Evolutionary conservation across 2,888 invertebrate species (phyloP).

Genomic region (Microplitis manilae): DNA sequence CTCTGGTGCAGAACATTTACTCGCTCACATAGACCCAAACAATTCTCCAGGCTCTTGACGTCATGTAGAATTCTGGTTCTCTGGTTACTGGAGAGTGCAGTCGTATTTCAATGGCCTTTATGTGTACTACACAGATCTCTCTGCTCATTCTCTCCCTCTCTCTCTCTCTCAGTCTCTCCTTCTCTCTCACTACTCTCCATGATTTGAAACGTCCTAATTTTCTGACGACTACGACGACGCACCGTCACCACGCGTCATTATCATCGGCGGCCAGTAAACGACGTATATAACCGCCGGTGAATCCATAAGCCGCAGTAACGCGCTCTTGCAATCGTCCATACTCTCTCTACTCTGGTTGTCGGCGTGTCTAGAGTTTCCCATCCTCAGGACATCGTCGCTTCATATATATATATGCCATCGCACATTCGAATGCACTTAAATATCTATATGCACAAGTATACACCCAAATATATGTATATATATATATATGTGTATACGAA

Average conservation of each 20-base stretch:
- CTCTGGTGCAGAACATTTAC: conserved; percentile 18
- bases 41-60: neutral
- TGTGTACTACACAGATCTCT: conserved; percentile 22
- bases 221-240: conserved; percentile 58
- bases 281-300: conserved; percentile 57
- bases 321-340: conserved; percentile 13
- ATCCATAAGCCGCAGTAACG: conserved; percentile 61
- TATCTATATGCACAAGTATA: neutral
- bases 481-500: conserved; percentile 23
- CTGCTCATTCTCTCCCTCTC: conserved; percentile 50
- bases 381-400: neutral
- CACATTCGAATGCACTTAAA: neutral
- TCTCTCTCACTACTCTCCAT: conserved; percentile 30
- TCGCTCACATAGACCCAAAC: conserved; percentile 6
- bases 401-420: neutral
- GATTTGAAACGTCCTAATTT: conserved; percentile 59
- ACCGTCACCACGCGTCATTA: conserved; percentile 66
- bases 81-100: conserved; percentile 37
- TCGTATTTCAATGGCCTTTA: conserved; percentile 36
- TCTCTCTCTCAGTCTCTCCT: conserved; percentile 63
- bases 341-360: neutral
- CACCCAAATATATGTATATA: neutral
- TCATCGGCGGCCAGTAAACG: conserved; percentile 62
- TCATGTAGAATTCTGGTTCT: conserved; percentile 26
- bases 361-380: conserved; percentile 46